Percentiles rank a stretch among this genome's conserved stretches.
Evolutionary conservation across 2,113 vertebrate species (phyloP).

Genomic region (Naja naja): DNA sequence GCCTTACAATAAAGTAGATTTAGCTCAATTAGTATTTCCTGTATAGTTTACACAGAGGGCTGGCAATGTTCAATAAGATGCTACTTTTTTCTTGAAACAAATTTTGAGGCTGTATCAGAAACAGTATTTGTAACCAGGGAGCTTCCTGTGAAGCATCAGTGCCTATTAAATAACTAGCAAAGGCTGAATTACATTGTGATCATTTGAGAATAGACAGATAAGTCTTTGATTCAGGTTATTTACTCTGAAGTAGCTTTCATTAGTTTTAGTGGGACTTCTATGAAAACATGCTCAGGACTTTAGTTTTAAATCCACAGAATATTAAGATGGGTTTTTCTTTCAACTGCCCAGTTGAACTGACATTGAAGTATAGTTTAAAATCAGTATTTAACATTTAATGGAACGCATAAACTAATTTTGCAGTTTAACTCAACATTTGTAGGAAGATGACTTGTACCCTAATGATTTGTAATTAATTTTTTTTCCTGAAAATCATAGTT

Average conservation of each 20-base stretch:
- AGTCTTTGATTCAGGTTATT: background rate
- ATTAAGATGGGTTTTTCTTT: conserved; percentile 60
- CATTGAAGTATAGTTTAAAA: conserved; percentile 78
- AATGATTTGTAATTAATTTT: conserved; percentile 93
- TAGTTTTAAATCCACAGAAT: conserved; percentile 46
- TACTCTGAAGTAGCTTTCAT: background rate
- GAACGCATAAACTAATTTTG: conserved; percentile 85
- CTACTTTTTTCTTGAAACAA: background rate
- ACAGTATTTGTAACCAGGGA: background rate
- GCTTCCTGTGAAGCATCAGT: background rate
- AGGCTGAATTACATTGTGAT: background rate
- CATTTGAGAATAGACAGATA: background rate
- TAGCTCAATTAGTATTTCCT: background rate
- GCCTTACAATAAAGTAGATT: background rate
- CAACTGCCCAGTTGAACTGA: conserved; percentile 77
- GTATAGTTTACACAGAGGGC: background rate
- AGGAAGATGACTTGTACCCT: conserved; percentile 88
- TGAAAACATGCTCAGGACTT: conserved; percentile 43
- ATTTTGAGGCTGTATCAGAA: background rate
- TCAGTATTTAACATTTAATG: conserved; percentile 87
- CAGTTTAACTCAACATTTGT: conserved; percentile 87
- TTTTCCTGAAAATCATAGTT: conserved; percentile 82
- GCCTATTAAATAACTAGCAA: background rate
- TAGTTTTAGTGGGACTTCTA: background rate
- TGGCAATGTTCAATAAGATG: background rate